Evolutionary conservation across 1,140 invertebrate species (phyloP).

Genomic region (Cherax destructor): DNA sequence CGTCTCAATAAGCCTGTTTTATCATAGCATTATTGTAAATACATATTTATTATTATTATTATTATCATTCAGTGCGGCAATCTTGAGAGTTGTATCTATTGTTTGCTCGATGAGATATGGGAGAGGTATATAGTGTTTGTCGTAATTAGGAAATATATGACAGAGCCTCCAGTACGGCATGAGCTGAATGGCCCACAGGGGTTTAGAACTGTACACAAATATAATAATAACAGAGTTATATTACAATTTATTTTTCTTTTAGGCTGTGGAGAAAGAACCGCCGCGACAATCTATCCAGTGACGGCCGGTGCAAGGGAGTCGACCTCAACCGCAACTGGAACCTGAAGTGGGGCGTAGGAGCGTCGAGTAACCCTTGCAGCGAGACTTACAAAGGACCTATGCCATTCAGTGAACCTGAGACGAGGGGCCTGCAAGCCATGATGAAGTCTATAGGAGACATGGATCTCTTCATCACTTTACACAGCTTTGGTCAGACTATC

Average conservation of each 20-base stretch:
- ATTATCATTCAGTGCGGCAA: too few relatives aligned
- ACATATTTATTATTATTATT: too few relatives aligned
- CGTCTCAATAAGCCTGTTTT: too few relatives aligned
- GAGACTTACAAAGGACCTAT: conserved; percentile 76
- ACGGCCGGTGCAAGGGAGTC: conserved; percentile 71
- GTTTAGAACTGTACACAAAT: too few relatives aligned
- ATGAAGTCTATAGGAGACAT: conserved; percentile 74
- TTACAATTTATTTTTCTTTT: neutral
- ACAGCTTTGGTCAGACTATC: conserved; percentile 93
- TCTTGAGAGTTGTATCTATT: too few relatives aligned
- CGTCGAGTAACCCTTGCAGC: conserved; percentile 85
- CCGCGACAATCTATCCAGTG: neutral
- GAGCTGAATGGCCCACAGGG: too few relatives aligned
- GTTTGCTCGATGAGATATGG: too few relatives aligned
- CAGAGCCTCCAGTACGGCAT: too few relatives aligned
- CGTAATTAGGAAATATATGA: too few relatives aligned
- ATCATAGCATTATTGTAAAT: too few relatives aligned
- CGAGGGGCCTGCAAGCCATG: conserved; percentile 72
- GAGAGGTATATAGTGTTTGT: too few relatives aligned
- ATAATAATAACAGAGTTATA: too few relatives aligned
- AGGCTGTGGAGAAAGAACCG: conserved; percentile 74
- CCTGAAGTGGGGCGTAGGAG: conserved; percentile 69
- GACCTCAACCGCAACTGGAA: conserved; percentile 73
- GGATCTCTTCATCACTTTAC: conserved; percentile 88
- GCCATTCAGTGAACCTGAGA: conserved; percentile 76